A percentile compares a stretch with the other conserved stretches of the same genome.
Evolutionary conservation across 2,113 vertebrate genomes (phyloP).

Genomic region (Nettapus auritus): DNA sequence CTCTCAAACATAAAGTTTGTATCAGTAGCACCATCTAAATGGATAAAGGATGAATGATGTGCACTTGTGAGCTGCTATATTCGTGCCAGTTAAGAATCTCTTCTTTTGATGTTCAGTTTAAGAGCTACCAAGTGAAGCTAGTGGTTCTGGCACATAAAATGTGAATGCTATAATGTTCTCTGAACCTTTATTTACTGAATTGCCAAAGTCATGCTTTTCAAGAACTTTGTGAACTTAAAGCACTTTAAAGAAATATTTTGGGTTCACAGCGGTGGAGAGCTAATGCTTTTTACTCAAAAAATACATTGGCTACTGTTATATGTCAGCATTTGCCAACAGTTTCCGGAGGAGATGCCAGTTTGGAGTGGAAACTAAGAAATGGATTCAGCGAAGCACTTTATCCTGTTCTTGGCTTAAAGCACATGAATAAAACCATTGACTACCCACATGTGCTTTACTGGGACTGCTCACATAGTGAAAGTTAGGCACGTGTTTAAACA

Average conservation of each 20-base stretch:
- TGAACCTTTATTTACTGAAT: not conserved
- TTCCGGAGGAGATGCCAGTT: slow-evolving; percentile 59
- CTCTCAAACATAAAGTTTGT: not conserved
- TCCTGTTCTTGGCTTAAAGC: slow-evolving; percentile 44
- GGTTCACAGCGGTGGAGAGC: not conserved
- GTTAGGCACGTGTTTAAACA: slow-evolving; percentile 21
- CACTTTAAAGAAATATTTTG: slow-evolving; percentile 20
- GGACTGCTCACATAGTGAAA: slow-evolving; percentile 32
- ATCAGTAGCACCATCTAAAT: not conserved
- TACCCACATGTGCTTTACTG: slow-evolving; percentile 38
- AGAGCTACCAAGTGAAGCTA: not conserved
- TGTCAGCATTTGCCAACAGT: slow-evolving; percentile 42
- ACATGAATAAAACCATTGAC: slow-evolving; percentile 56
- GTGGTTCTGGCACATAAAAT: not conserved
- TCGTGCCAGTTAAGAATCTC: not conserved
- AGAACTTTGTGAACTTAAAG: slow-evolving; percentile 37
- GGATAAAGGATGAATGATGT: not conserved
- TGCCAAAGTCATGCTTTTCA: slow-evolving; percentile 31
- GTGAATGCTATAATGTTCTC: not conserved
- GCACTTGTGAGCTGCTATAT: not conserved
- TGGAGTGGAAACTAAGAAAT: slow-evolving; percentile 46
- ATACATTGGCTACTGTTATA: slow-evolving; percentile 14
- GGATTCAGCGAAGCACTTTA: slow-evolving; percentile 9
- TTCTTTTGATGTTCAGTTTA: not conserved
- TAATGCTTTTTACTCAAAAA: slow-evolving; percentile 16